These are phyloP conservation scores for Drosophila neocordata DNA, from an alignment of 1,140 invertebrate genomes.

Conservation along the genomic window DNA sequence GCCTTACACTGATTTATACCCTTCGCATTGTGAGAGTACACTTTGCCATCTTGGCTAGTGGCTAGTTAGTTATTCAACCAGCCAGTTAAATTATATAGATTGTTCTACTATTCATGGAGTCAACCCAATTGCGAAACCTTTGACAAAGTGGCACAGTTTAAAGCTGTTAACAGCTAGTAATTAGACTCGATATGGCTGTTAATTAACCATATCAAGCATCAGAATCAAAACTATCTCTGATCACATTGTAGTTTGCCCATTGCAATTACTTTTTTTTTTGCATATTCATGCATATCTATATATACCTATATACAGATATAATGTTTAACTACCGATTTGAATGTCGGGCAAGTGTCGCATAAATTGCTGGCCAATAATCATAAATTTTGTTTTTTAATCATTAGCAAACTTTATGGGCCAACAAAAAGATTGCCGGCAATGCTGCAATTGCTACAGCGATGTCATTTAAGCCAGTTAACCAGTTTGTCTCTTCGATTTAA, in stretches of 20 bases:
- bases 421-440: constrained; percentile 4
- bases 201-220: constrained; percentile 67
- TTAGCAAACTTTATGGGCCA: constrained; percentile 65
- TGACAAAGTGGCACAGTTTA: constrained; percentile 68
- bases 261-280: constrained; percentile 54
- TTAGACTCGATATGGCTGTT: constrained; percentile 67
- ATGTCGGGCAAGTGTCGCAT: constrained; percentile 42
- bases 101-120: background rate
- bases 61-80: constrained; percentile 13
- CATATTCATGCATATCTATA: constrained; percentile 56
- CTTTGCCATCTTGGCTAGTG: constrained; percentile 16
- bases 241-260: constrained; percentile 41
- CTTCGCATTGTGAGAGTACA: constrained; percentile 36
- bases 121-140: constrained; percentile 23
- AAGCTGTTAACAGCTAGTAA: constrained; percentile 77
- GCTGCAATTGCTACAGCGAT: constrained; percentile 23
- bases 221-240: constrained; percentile 6
- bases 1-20: constrained; percentile 44
- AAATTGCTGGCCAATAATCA: constrained; percentile 63
- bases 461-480: constrained; percentile 45
- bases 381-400: constrained; percentile 76
- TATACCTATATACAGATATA: constrained; percentile 24
- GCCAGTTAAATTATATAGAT: constrained; percentile 8
- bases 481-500: constrained; percentile 38
- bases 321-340: background rate